Evolutionary conservation across 2,113 vertebrate species (phyloP), one percentile per base, ranked within the genome.

Genomic region (Petromus typicus): DNA sequence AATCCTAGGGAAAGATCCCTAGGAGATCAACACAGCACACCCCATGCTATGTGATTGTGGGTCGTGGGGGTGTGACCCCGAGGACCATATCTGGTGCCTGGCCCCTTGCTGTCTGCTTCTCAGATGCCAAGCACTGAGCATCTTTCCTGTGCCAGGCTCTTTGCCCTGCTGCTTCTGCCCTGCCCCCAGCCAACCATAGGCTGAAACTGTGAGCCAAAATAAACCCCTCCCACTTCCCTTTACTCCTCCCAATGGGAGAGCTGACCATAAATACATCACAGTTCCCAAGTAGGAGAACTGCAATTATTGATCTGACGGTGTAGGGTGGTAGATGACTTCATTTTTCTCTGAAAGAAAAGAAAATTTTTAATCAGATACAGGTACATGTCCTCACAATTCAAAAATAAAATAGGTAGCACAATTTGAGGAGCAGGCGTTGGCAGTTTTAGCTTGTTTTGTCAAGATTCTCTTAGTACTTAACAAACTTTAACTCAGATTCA

Each of bases 291-390:
- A 45, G 73, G n/a, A 85, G 23, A n/a, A 25, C 34, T 87, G 1
- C 25, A 45, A 22, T 94, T 89, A 87, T 8, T 43, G 59, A 75
- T 48, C 67, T 64, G 84, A 78, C 59, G 84, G 78, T 73, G 94
- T 40, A 32, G 90, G 67, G 85, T 88, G 12, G 59, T 93, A 91
- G 43, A 37, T 3, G 20, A 93, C 61, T 90, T 69, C 71, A 18
- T 93, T 84, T 93, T 48, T 27, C 45, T 85, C 95, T 89, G 90
- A 94, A 97, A 97, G 69, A 87, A 86, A 87, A 92, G 69, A 93
- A n/a, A 54, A 63, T 89, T 95, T n/a, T 95, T 71, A 96, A 94
- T 95, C 17, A 94, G 73, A 92, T 40, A 67, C 4, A 5, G 83
- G 30, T 40, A 23, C 51, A 34, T 81, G 90, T 86, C 61, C 85